These are phyloP conservation scores for Lypha dubia DNA, from an alignment of 2,888 invertebrate species.

Conservation along the genomic window DNA sequence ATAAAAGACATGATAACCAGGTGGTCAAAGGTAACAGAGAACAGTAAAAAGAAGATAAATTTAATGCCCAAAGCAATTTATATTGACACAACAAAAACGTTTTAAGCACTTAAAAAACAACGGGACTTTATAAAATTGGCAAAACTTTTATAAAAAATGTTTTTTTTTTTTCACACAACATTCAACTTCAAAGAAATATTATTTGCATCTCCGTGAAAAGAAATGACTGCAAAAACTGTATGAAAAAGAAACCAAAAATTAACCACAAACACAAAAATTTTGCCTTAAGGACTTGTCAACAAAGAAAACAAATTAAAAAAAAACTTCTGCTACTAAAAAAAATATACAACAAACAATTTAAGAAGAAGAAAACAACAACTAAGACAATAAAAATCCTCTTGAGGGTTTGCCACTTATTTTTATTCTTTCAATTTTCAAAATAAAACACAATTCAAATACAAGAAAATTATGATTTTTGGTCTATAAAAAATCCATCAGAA, in stretches of 20 bases:
- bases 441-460: background rate
- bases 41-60: background rate
- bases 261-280: constrained; percentile 9
- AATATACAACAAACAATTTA: too few relatives aligned
- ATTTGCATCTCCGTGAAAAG: background rate
- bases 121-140: background rate
- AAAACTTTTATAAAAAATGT: background rate
- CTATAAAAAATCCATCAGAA: background rate
- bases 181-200: background rate
- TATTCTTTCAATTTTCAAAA: background rate
- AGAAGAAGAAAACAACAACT: too few relatives aligned
- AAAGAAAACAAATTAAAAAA: background rate
- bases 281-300: background rate
- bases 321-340: too few relatives aligned
- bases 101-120: background rate
- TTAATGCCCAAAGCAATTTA: background rate
- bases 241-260: constrained; percentile 3
- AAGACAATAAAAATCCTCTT: background rate
- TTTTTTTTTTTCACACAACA: background rate
- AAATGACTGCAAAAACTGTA: background rate
- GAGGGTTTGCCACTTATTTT: background rate
- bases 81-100: background rate
- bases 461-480: background rate
- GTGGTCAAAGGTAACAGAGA: background rate
- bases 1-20: too few relatives aligned